Percentiles rank a stretch among this genome's conserved stretches.
Conservation (phyloP, 1,140 invertebrate species). For the Psilanteris sp. region DNA sequence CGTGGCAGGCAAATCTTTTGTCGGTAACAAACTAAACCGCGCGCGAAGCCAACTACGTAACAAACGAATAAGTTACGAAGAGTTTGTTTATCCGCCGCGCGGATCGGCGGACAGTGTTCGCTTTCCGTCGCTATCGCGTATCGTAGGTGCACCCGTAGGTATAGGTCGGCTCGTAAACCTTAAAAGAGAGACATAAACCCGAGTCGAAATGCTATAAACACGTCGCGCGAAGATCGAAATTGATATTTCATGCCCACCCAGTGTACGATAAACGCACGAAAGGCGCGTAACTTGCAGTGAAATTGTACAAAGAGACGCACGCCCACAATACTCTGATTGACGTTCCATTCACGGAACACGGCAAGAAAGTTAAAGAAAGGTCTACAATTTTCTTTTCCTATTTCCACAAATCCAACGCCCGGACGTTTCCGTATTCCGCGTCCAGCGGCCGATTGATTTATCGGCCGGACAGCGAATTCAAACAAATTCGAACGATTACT, state of each 20-base stretch:
- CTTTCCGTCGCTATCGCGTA: conserved; percentile 61
- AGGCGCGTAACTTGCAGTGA: conserved; percentile 59
- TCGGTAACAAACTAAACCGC: conserved; percentile 50
- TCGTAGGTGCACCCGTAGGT: conserved; percentile 64
- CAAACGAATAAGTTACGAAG: conserved; percentile 54
- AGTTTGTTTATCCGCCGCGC: conserved; percentile 44
- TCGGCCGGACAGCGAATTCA: not conserved
- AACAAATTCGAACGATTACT: no score
- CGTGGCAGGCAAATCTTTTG: conserved; percentile 49
- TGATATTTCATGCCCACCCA: conserved; percentile 66
- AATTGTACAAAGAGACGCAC: conserved; percentile 63
- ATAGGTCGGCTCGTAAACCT: conserved; percentile 56
- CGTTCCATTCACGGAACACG: conserved; percentile 47
- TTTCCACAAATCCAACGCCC: conserved; percentile 40
- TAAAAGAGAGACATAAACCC: conserved; percentile 61
- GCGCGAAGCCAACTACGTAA: no score
- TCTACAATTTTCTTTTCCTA: conserved; percentile 4
- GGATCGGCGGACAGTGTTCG: conserved; percentile 48
- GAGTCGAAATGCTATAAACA: conserved; percentile 59
- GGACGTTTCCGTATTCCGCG: conserved; percentile 40
- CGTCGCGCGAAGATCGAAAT: conserved; percentile 63
- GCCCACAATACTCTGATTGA: conserved; percentile 54
- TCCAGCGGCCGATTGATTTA: conserved; percentile 17
- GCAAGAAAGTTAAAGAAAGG: conserved; percentile 42
- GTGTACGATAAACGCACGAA: conserved; percentile 56